Percentiles rank a stretch among this genome's conserved stretches.
phyloP scores from a whole-genome alignment of 2,113 vertebrate genomes.

The Xerus inauris region DNA sequence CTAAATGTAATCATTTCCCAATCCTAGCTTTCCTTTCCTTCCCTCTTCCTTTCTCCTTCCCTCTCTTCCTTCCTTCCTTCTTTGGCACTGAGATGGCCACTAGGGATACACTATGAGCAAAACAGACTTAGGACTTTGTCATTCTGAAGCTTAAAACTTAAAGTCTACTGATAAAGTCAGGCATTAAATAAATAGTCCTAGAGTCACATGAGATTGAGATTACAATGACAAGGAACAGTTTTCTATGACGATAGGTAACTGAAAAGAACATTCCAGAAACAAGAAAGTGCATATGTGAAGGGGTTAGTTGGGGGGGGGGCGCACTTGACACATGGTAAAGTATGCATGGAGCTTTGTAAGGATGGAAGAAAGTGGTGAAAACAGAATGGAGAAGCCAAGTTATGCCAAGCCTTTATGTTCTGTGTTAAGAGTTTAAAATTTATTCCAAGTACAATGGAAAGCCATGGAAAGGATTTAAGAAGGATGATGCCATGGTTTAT shows the following conservation, averaged over 20 bases:
- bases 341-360: not conserved
- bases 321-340: not conserved
- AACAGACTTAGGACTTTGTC: not conserved
- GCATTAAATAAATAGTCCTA: not conserved
- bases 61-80: not conserved
- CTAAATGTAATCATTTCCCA: not conserved
- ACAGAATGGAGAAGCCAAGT: not conserved
- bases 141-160: not conserved
- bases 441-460: slow-evolving; percentile 46
- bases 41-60: not conserved
- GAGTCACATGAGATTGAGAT: not conserved
- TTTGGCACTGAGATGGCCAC: not conserved
- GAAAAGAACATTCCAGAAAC: slow-evolving; percentile 1
- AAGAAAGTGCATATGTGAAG: not conserved
- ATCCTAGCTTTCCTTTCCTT: not conserved
- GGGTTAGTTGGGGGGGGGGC: not conserved
- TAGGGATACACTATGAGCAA: not conserved
- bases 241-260: not conserved
- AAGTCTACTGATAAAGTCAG: not conserved
- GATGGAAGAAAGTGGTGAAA: not conserved
- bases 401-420: not conserved
- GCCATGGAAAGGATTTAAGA: not conserved
- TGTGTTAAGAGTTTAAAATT: slow-evolving; percentile 12
- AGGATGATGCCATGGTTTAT: not conserved
- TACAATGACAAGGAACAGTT: not conserved